Percentiles rank a stretch among this genome's conserved stretches.
Evolutionary conservation across 23 tunicate species (phyloP).

Genomic region (Diplosoma virens): DNA sequence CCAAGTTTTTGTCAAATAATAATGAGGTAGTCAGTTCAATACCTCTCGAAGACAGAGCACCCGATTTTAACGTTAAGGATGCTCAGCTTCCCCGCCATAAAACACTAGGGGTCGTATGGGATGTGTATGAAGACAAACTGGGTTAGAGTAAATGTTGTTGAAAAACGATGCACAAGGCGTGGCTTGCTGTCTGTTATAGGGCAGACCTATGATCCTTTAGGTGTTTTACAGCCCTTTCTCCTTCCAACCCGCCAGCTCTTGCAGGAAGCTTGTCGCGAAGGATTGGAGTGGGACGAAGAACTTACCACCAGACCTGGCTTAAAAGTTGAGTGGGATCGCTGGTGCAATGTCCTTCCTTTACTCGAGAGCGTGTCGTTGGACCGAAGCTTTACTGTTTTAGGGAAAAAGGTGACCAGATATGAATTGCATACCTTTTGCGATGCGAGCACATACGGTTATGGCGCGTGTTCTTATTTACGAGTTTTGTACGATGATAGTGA

Average conservation of each 20-base stretch:
- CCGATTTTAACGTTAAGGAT: neutral
- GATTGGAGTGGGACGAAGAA: neutral
- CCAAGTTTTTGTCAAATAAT: neutral
- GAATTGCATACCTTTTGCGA: slow-evolving; percentile 12
- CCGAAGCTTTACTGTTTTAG: neutral
- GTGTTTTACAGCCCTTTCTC: neutral
- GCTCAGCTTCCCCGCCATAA: neutral
- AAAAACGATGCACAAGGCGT: slow-evolving; percentile 1
- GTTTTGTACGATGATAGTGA: neutral
- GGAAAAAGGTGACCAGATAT: neutral
- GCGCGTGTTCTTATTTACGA: slow-evolving; percentile 2
- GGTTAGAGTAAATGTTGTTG: neutral
- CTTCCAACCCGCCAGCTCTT: neutral
- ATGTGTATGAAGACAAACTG: neutral
- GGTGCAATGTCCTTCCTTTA: neutral
- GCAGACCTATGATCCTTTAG: slow-evolving; percentile 17
- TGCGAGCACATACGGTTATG: slow-evolving; percentile 10
- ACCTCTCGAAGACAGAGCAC: neutral
- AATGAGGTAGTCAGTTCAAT: neutral
- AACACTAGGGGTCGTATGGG: neutral
- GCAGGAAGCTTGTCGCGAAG: neutral
- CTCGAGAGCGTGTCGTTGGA: neutral
- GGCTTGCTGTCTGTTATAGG: slow-evolving; percentile 5
- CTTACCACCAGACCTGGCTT: neutral
- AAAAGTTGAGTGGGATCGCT: neutral